These are phyloP conservation scores for Eidolon helvum DNA, from an alignment of 2,113 vertebrate species.

Conservation along the genomic window DNA sequence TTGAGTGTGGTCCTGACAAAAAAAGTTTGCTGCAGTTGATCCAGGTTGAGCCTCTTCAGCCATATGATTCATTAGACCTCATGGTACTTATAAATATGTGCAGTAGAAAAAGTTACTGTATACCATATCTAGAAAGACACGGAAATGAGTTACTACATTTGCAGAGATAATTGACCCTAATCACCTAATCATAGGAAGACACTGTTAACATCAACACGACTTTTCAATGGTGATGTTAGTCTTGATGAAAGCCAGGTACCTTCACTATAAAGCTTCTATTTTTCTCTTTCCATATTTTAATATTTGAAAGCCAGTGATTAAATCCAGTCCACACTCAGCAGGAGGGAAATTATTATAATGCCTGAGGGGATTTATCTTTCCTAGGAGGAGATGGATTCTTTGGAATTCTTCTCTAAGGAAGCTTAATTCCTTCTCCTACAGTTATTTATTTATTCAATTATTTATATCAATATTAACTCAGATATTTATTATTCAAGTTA, in stretches of 20 bases:
- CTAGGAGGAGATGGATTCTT: not conserved
- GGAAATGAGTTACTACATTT: not conserved
- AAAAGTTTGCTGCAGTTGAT: not conserved
- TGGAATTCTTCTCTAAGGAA: not conserved
- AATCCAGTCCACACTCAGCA: not conserved
- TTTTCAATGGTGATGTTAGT: not conserved
- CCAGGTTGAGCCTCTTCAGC: not conserved
- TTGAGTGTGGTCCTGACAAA: not conserved
- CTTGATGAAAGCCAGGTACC: not conserved
- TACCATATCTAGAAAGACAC: not conserved
- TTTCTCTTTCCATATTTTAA: not conserved
- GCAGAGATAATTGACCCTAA: not conserved
- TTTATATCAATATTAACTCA: not conserved
- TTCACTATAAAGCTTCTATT: not conserved
- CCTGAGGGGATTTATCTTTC: not conserved
- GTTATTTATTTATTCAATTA: not conserved
- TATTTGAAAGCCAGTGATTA: not conserved
- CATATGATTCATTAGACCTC: not conserved
- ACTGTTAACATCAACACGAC: not conserved
- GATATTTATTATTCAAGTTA: constrained; percentile 13
- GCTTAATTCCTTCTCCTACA: not conserved
- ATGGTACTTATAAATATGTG: not conserved
- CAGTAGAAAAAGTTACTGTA: not conserved
- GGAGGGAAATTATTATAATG: not conserved
- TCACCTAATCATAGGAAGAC: not conserved